These are phyloP conservation scores for Agrilus biguttatus DNA, from an alignment of 2,888 invertebrate species.

Conservation along the genomic window DNA sequence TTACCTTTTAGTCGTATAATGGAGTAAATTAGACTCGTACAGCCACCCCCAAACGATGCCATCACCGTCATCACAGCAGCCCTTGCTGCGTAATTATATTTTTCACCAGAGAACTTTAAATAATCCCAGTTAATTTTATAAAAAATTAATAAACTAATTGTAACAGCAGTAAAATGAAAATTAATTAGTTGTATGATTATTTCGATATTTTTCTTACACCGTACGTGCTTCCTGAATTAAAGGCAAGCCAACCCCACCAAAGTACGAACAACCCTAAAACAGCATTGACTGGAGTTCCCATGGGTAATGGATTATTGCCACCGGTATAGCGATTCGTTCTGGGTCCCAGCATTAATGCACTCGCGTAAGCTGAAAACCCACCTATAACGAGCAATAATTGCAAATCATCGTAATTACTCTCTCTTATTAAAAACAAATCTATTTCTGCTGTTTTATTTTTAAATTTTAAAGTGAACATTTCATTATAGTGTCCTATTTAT, in stretches of 20 bases:
- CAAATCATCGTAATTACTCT: no score
- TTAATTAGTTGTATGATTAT: background rate
- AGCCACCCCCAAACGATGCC: slow-evolving; percentile 80
- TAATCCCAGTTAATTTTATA: background rate
- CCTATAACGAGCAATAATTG: slow-evolving; percentile 30
- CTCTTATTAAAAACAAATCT: background rate
- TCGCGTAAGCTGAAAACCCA: slow-evolving; percentile 66
- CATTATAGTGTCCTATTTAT: background rate
- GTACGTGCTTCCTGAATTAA: slow-evolving; percentile 84
- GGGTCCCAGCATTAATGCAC: slow-evolving; percentile 81
- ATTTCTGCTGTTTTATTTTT: no score
- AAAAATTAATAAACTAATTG: no score
- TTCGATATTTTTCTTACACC: slow-evolving; percentile 37
- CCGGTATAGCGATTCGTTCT: slow-evolving; percentile 71
- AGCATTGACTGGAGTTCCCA: slow-evolving; percentile 82
- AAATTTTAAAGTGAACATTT: no score
- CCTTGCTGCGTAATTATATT: slow-evolving; percentile 84
- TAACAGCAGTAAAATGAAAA: no score
- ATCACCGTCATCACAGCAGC: slow-evolving; percentile 86
- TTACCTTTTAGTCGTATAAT: slow-evolving; percentile 51
- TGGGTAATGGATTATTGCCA: slow-evolving; percentile 58
- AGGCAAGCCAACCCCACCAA: slow-evolving; percentile 97
- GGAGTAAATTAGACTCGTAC: slow-evolving; percentile 51
- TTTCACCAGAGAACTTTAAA: slow-evolving; percentile 53
- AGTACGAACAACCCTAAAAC: slow-evolving; percentile 83